Percentiles rank a stretch among this genome's conserved stretches.
Conservation (phyloP, 2,113 vertebrate genomes). For the Heterotis niloticus region DNA sequence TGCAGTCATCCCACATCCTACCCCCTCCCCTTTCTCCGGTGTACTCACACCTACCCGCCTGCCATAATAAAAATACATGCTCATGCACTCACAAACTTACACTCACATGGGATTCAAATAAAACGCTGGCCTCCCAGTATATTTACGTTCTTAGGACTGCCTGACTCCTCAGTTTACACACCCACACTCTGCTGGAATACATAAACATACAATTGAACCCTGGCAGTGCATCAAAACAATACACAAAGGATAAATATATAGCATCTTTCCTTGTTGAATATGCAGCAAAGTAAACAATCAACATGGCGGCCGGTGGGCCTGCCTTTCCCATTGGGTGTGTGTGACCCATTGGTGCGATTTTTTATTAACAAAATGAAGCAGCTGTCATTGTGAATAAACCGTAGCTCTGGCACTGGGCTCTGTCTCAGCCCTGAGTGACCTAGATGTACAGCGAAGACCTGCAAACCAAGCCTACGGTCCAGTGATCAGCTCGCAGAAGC, state of each 20-base stretch:
- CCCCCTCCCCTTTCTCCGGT: no score
- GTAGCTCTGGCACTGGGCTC: neutral
- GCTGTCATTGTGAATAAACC: neutral
- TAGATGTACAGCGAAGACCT: neutral
- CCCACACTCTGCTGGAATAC: constrained; percentile 21
- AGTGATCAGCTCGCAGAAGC: neutral
- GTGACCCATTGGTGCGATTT: neutral
- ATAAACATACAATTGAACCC: constrained; percentile 36
- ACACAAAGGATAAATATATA: neutral
- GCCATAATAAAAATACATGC: constrained; percentile 12
- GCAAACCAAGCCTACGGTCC: neutral
- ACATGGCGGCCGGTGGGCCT: neutral
- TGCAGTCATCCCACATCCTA: no score
- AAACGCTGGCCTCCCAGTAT: neutral
- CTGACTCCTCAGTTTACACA: neutral
- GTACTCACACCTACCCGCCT: no score
- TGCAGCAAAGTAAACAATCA: neutral
- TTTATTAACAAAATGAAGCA: neutral
- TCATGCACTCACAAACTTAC: neutral
- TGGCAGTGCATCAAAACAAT: neutral
- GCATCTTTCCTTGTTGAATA: neutral
- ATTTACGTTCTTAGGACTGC: neutral
- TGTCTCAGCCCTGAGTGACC: neutral
- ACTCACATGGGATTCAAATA: neutral
- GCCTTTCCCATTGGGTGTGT: neutral